These are phyloP conservation scores for Paracentrotus lividus DNA, from an alignment of 53 echinoderm and acorn worm species.

Conservation along the genomic window DNA sequence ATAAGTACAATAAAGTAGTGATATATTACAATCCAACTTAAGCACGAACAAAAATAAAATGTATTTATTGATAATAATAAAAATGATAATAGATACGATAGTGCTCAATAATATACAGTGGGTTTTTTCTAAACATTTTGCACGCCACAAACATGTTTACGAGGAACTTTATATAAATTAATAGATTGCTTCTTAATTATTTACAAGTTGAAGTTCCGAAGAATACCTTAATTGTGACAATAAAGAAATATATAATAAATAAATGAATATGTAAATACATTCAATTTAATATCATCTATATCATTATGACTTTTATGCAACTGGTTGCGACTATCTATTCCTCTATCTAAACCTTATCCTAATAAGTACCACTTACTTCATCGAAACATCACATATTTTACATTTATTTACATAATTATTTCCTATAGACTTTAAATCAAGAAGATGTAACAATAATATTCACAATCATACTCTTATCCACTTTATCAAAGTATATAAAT, in stretches of 20 bases:
- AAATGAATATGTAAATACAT: too few relatives aligned
- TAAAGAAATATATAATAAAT: neutral
- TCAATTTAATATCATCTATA: neutral
- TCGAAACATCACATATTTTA: neutral
- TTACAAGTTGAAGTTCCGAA: neutral
- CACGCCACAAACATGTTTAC: conserved; percentile 21
- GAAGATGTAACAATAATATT: neutral
- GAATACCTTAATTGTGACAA: too few relatives aligned
- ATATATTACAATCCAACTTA: neutral
- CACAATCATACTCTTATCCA: neutral
- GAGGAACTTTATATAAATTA: neutral
- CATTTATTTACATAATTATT: neutral
- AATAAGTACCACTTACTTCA: neutral
- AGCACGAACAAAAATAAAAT: neutral
- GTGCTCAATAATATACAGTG: conserved; percentile 40
- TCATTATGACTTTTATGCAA: neutral
- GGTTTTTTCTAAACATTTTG: conserved; percentile 1
- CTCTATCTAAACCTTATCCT: neutral
- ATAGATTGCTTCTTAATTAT: neutral
- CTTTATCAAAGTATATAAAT: neutral
- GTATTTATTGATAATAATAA: neutral
- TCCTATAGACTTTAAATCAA: neutral
- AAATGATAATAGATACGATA: neutral
- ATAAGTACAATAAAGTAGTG: conserved; percentile 6
- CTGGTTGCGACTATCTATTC: neutral